A percentile compares a stretch with the other conserved stretches of the same genome.
Evolutionary conservation across 1,140 invertebrate species (phyloP).

Genomic region (Ridgeia piscesae): DNA sequence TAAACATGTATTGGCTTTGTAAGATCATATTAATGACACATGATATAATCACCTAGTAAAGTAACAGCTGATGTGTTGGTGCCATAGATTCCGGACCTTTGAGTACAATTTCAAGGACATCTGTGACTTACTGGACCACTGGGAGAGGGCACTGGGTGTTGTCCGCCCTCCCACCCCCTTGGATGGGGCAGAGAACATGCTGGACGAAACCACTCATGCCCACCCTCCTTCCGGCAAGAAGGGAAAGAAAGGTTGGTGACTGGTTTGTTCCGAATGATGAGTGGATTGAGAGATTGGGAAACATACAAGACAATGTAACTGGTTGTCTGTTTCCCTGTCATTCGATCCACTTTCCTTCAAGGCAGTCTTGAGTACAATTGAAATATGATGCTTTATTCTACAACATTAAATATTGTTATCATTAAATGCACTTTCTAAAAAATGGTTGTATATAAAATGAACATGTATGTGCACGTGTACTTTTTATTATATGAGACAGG

Average conservation of each 20-base stretch:
- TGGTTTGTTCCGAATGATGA: neutral
- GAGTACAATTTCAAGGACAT: constrained; percentile 55
- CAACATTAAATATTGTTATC: too few relatives aligned
- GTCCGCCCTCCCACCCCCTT: constrained; percentile 49
- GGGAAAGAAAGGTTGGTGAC: constrained; percentile 35
- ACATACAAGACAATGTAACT: too few relatives aligned
- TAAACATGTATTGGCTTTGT: neutral
- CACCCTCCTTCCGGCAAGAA: constrained; percentile 48
- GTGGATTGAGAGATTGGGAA: neutral
- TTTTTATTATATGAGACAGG: too few relatives aligned
- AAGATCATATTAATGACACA: neutral
- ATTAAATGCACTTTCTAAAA: too few relatives aligned
- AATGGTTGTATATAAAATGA: too few relatives aligned
- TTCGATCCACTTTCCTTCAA: too few relatives aligned
- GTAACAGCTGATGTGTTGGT: neutral
- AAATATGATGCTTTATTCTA: too few relatives aligned
- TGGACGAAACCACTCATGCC: constrained; percentile 42
- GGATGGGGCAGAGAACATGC: constrained; percentile 41
- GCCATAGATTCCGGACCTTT: constrained; percentile 54
- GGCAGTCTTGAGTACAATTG: too few relatives aligned
- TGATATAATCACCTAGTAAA: too few relatives aligned
- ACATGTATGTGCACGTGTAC: too few relatives aligned
- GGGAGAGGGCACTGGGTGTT: constrained; percentile 51
- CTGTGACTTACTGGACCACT: constrained; percentile 49
- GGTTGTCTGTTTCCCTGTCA: too few relatives aligned